These are phyloP conservation scores for Melikaiella ostensackeni DNA, from an alignment of 2,888 invertebrate genomes.

Conservation along the genomic window DNA sequence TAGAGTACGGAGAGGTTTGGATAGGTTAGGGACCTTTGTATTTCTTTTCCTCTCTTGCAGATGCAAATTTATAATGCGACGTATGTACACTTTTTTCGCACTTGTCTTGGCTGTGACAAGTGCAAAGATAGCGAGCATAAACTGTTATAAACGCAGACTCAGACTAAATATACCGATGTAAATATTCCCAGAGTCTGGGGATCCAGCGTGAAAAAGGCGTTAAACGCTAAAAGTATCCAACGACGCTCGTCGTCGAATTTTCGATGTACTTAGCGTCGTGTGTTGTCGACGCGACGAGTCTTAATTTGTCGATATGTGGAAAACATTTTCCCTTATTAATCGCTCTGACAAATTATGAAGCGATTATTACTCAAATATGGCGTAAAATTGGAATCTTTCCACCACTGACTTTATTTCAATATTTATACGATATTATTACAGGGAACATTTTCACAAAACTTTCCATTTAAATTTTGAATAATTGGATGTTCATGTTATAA, in stretches of 20 bases:
- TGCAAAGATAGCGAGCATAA: slow-evolving; percentile 58
- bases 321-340: background rate
- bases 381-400: too few relatives aligned
- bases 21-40: background rate
- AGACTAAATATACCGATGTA: slow-evolving; percentile 73
- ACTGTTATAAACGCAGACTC: slow-evolving; percentile 68
- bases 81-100: background rate
- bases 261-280: slow-evolving; percentile 49
- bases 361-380: background rate
- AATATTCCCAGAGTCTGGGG: slow-evolving; percentile 63
- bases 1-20: background rate
- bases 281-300: slow-evolving; percentile 42
- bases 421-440: too few relatives aligned
- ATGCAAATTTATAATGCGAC: background rate
- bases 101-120: slow-evolving; percentile 18
- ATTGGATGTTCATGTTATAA: too few relatives aligned
- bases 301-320: slow-evolving; percentile 38
- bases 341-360: background rate
- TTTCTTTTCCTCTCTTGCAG: background rate
- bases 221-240: slow-evolving; percentile 56
- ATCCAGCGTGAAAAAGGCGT: slow-evolving; percentile 60
- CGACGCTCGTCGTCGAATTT: slow-evolving; percentile 49
- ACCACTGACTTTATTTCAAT: too few relatives aligned
- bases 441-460: too few relatives aligned
- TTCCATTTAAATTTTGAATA: too few relatives aligned